Evolutionary conservation across 2,888 invertebrate species (phyloP).

Genomic region (Dichetophora obliterata): DNA sequence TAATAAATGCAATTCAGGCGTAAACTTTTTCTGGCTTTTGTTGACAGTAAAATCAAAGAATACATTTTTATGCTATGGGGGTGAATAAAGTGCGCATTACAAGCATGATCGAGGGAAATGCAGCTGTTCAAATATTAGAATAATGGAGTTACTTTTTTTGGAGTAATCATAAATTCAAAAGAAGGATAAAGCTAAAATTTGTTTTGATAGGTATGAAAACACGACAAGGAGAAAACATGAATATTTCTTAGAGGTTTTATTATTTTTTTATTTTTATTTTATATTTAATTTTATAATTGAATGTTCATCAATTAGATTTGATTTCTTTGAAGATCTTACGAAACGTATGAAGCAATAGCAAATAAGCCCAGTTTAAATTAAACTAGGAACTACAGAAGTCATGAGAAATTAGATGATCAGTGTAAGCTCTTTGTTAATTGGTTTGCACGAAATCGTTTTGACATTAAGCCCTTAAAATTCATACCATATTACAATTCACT

Average conservation of each 20-base stretch:
- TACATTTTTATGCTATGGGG: too few species aligned
- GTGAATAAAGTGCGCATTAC: background rate
- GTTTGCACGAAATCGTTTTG: slow-evolving; percentile 28
- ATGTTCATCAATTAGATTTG: too few species aligned
- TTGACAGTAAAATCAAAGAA: slow-evolving; percentile 19
- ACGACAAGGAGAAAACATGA: too few species aligned
- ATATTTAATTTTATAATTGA: too few species aligned
- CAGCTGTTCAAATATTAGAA: slow-evolving; percentile 34
- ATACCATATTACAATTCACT: background rate
- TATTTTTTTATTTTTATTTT: too few species aligned
- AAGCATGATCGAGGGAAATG: background rate
- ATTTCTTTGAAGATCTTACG: background rate
- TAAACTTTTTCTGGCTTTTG: slow-evolving; percentile 30
- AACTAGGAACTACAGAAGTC: background rate
- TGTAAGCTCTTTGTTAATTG: background rate
- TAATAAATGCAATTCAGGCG: slow-evolving; percentile 35
- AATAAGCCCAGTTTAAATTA: too few species aligned
- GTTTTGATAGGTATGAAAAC: background rate
- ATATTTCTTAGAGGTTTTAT: background rate
- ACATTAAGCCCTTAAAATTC: slow-evolving; percentile 27
- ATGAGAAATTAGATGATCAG: background rate
- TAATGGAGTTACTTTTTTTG: background rate
- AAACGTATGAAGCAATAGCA: background rate
- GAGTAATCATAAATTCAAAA: background rate
- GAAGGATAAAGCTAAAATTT: background rate